Evolutionary conservation across 2,888 invertebrate genomes (phyloP).

Genomic region (Rhingia campestris): DNA sequence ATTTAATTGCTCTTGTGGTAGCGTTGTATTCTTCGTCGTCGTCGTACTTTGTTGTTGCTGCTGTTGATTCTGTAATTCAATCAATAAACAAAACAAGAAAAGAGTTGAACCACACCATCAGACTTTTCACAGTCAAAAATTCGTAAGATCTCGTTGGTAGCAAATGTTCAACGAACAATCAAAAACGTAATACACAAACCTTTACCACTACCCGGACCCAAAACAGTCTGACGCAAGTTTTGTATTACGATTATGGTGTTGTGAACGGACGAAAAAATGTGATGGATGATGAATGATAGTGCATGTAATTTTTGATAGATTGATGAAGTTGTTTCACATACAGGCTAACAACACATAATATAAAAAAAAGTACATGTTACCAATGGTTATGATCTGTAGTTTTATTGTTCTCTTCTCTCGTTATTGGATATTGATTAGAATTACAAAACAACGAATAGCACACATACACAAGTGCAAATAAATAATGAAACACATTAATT

Average conservation of each 20-base stretch:
- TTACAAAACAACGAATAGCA: conserved; percentile 46
- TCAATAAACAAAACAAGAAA: conserved; percentile 71
- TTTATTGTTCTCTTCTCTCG: conserved; percentile 52
- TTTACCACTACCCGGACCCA: conserved; percentile 13
- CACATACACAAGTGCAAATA: conserved; percentile 53
- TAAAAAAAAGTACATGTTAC: conserved; percentile 32
- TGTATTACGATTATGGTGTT: background rate
- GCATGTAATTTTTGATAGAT: conserved; percentile 42
- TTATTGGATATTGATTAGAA: conserved; percentile 66
- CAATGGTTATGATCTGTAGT: conserved; percentile 14
- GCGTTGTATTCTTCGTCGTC: conserved; percentile 40
- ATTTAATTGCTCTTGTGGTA: conserved; percentile 59
- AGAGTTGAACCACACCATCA: conserved; percentile 53
- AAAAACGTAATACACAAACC: conserved; percentile 4
- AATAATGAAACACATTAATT: conserved; percentile 28
- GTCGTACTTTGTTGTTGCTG: conserved; percentile 40
- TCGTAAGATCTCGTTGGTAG: conserved; percentile 10
- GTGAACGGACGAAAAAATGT: conserved; percentile 22
- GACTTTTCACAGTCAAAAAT: conserved; percentile 17
- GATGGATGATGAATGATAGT: conserved; percentile 52
- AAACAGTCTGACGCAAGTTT: background rate
- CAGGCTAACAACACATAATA: conserved; percentile 27
- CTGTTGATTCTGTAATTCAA: conserved; percentile 59
- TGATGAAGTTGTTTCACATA: conserved; percentile 32
- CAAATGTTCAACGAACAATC: background rate